Evolutionary conservation across 1,140 invertebrate genomes (phyloP), one percentile per base, ranked within the genome.

Genomic region (Heliconius hewitsoni): DNA sequence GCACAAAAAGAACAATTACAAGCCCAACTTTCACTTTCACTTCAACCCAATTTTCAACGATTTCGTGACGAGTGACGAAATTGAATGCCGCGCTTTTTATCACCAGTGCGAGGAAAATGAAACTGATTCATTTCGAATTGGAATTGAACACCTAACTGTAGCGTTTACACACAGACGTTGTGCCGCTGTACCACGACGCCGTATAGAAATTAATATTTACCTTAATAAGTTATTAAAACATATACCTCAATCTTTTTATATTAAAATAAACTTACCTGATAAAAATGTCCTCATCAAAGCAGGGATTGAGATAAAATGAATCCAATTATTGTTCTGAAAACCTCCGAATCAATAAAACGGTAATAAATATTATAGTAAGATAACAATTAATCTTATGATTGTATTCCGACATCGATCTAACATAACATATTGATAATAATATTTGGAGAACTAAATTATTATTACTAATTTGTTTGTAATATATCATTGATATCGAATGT

Each of bases 291-390:
- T 86, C 39, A 80, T 18, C 74, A 75, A 30, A 34, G 71, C 34
- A 27, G 34, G 37, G 37, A 75, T 42, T 6, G 27, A 71, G 50
- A 81, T 81, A 83, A 79, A 79, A 78, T 81, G 80, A 83, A 75
- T 75, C 71, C 19, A 73, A 37, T 77, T 74, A 78, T 73, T 78
- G 50, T 52, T 72, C 8, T 77, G 73, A 76, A 70, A 57, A 76
- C 19, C 18, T 71, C 52, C 46, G 37, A 37, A 46, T 30, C 27
- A 71, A 46, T 77, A 77, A 52, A 23, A 18, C 30, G 30, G 13
- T 60, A 39, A 76, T 76, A 76, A 76, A n/a, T 30, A 71, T 46
- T 8, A 42, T 27, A 37, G 23, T 57, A 37, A 30, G 74, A 76
- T 76, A 50, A 76, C 16, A 70, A 60, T 11, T 76, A 71, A 76